Conservation (phyloP, 2,797 vertebrate species). For the Loris lydekkerianus region DNA sequence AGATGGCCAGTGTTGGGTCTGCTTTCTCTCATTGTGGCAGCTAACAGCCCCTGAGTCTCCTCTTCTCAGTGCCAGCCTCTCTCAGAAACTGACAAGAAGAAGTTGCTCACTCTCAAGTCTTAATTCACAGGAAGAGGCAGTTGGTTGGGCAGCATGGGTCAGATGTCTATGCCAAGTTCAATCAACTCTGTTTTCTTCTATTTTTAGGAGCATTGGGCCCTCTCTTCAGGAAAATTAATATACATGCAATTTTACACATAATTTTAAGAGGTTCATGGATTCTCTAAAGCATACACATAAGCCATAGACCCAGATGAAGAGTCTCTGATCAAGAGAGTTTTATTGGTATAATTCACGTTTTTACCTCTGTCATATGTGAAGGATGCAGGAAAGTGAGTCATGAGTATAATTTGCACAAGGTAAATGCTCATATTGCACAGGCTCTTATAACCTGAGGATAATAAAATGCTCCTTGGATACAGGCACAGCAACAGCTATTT, state of each 20-base stretch:
- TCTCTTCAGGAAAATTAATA: not conserved
- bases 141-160: not conserved
- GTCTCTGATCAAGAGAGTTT: not conserved
- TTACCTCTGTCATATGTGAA: not conserved
- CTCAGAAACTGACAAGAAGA: not conserved
- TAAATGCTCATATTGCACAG: not conserved
- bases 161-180: not conserved
- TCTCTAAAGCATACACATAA: not conserved
- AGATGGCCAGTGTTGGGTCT: not conserved
- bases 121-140: not conserved
- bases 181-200: not conserved
- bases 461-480: constrained; percentile 27
- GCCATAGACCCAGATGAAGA: not conserved
- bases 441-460: not conserved
- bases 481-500: not conserved
- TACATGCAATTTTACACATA: rapidly evolving
- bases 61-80: not conserved
- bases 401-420: not conserved
- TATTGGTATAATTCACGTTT: not conserved
- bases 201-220: not conserved
- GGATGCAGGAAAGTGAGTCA: not conserved
- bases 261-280: not conserved
- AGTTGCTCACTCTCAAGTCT: not conserved
- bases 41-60: not conserved
- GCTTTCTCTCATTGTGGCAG: not conserved